Base-by-base conservation (phyloP, 2,888 invertebrate species). In the Tetragnatha montana region DNA sequence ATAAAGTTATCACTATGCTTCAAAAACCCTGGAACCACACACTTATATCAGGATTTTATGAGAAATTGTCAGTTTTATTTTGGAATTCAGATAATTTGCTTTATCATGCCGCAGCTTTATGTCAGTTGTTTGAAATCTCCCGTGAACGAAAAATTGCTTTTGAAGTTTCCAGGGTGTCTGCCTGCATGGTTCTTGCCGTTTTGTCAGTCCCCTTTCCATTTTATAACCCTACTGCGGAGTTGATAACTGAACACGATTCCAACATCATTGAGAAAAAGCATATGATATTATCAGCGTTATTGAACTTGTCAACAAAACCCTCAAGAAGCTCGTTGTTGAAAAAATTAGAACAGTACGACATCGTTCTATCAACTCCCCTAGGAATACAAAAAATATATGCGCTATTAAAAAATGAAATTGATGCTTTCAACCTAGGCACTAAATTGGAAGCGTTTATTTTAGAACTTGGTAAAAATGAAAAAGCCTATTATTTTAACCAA, bases 81-180 rank as follows among this genome's bases (percentile, higher is more conserved):
- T 84, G 68, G 50, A 81, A 84, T 74, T 68, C 69, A 4, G 50
- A 75, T 73, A 75, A 88, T 35, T 21, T 69, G 2, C 68, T 88
- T 14, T 88, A 74, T 80, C 88, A 88, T n/a, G 84, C 88, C 0
- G 88, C 88, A 19, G 79, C 88, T 70, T n/a, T 79, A 10, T 73
- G 81, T 74, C 88, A 80, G 6, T 70, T 80, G 50, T 88, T 83
- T 21, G 8, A 51, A 12, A 22, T 88, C 49, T 50, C 69, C 1
- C 75, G 50, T 75, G 88, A 88, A 21, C 79, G 84, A 47, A 88
- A 84, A 35, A 22, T 14, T 14, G 6, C 22, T 69, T 17, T 47
- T 4, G 88, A 88, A 22, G 14, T 84, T 7, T 49, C 80, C 0
- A 73, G 51, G 12, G 2, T 88, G 6, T 79, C 88, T 68, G 22